Base-by-base conservation (phyloP, 2,888 invertebrate species). In the Caenorhabditis angaria region DNA sequence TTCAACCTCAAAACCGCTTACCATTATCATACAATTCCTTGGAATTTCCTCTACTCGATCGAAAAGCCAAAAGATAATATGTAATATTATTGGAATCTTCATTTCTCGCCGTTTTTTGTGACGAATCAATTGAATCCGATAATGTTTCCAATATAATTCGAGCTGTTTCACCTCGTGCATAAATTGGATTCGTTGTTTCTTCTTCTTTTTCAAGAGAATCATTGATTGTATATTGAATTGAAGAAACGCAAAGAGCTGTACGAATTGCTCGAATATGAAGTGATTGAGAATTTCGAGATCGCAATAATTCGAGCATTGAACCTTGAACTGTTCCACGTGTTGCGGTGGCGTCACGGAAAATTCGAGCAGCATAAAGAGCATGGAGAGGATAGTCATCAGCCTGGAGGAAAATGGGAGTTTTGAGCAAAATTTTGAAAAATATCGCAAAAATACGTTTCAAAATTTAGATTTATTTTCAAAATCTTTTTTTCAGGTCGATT, bases 81-180 rank as follows among this genome's bases (percentile, higher is more conserved):
- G 65, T 61, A 24, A 72, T 51, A 55, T 71, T 71, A n/a, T 64
- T 64, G 25, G 53, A 41, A 47, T 67, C 64, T 5, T 63, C 51
- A 0, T 5, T 27, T 32, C 20, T 56, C n/a, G 20, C 51, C 3
- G 22, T 6, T 24, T 12, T 24, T 14, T 4, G n/a, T 48, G n/a
- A n/a, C n/a, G n/a, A 12, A 27, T 54, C 54, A 14, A 54, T 54
- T 10, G 54, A 25, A 27, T 54, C 54, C 1, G 73, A 62, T 6
- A 73, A 56, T 14, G 73, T 68, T 66, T 85, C 85, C 25, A 84
- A 55, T n/a, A 84, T 32, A 10, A 78, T 48, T 27, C 84, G 70
- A n/a, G 80, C 80, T 1, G 81, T 81, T 70, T 84, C 85, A 25
- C 85, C 85, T 10, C 83, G 70, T 4, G 76, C 76, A 28, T 54